Evolutionary conservation across 2,797 vertebrate genomes (phyloP).

Genomic region (Mus spretus): DNA sequence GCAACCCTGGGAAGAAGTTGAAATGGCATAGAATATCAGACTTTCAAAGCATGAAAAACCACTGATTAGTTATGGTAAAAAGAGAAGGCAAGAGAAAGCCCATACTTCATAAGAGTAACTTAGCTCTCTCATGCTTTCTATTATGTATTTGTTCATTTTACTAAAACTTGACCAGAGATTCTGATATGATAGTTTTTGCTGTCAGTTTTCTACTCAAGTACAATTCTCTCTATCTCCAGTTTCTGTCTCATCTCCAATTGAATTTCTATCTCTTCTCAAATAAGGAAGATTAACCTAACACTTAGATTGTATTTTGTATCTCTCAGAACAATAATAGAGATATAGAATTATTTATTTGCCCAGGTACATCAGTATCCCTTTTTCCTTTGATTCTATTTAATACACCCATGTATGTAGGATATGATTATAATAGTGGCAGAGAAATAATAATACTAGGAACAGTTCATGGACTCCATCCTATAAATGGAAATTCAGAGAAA

Average conservation of each 20-base stretch:
- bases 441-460: background rate
- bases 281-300: constrained; percentile 44
- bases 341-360: constrained; percentile 14
- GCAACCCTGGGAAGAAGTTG: constrained; percentile 61
- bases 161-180: constrained; percentile 26
- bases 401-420: background rate
- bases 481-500: constrained; percentile 34
- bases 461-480: background rate
- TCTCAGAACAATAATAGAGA: background rate
- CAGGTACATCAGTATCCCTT: background rate
- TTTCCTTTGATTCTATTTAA: constrained; percentile 13
- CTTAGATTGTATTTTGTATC: background rate
- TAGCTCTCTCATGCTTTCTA: background rate
- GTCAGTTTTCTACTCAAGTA: background rate
- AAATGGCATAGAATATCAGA: constrained; percentile 59
- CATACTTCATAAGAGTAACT: background rate
- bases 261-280: background rate
- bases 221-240: background rate
- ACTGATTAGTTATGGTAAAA: constrained; percentile 76
- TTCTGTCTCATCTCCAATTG: background rate
- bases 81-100: constrained; percentile 23
- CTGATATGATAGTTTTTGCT: background rate
- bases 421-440: background rate
- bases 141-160: constrained; percentile 28
- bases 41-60: constrained; percentile 74